Evolutionary conservation across 2,113 vertebrate genomes (phyloP).

Genomic region (Ia io): DNA sequence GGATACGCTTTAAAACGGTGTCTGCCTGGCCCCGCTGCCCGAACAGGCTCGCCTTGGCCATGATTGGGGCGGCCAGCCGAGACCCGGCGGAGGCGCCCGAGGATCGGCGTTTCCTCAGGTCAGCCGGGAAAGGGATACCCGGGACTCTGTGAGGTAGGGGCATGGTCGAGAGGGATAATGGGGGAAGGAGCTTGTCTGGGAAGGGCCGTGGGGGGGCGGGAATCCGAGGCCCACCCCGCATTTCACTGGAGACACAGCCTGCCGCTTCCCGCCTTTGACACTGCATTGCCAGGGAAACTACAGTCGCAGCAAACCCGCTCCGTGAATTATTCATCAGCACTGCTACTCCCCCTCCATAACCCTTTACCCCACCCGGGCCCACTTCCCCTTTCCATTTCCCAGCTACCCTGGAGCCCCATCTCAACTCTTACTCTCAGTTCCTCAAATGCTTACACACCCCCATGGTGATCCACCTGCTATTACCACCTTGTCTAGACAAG

Average conservation of each 20-base stretch:
- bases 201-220: no score
- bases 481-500: background rate
- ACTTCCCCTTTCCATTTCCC: background rate
- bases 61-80: background rate
- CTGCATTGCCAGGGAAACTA: background rate
- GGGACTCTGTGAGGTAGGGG: background rate
- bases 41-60: rapidly evolving
- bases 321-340: background rate
- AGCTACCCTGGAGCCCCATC: background rate
- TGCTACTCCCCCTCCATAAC: background rate
- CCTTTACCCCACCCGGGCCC: background rate
- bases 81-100: background rate
- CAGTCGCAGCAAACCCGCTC: background rate
- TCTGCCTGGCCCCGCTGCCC: rapidly evolving
- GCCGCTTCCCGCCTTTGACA: background rate
- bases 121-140: background rate
- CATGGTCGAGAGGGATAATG: background rate
- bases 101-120: constrained; percentile 72
- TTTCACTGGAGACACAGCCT: background rate
- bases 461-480: background rate
- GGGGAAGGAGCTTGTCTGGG: background rate
- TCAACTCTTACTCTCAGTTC: background rate
- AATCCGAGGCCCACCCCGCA: background rate
- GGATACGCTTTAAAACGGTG: background rate
- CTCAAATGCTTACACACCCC: background rate